Percentiles rank a stretch among this genome's conserved stretches.
Evolutionary conservation across 1,140 invertebrate genomes (phyloP).

Genomic region (Araneus ventricosus): DNA sequence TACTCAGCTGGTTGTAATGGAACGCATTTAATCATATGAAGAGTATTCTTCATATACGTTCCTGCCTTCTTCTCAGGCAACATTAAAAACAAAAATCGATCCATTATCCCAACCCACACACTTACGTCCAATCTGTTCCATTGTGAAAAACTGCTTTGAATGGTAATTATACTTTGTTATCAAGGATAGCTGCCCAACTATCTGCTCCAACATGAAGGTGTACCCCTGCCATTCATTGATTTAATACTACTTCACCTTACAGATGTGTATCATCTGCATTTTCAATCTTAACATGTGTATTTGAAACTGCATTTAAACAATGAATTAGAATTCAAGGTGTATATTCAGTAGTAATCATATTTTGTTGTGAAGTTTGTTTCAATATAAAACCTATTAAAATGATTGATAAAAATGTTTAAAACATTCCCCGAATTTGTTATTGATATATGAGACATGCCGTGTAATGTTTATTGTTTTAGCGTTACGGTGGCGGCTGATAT

Average conservation of each 20-base stretch:
- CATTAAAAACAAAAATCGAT: no score
- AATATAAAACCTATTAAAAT: no score
- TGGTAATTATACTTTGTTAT: background rate
- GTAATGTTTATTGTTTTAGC: background rate
- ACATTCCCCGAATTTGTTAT: background rate
- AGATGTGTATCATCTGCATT: background rate
- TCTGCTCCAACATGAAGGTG: background rate
- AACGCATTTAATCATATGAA: no score
- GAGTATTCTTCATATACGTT: no score
- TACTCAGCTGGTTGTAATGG: no score
- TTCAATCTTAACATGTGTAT: background rate
- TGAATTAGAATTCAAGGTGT: no score
- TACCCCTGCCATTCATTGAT: background rate
- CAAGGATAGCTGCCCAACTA: background rate
- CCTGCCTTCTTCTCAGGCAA: no score
- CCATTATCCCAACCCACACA: background rate
- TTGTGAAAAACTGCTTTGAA: constrained; percentile 1
- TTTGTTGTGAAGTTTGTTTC: no score
- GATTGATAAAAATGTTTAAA: no score
- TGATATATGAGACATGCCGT: background rate
- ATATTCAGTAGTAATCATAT: no score
- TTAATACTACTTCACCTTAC: background rate
- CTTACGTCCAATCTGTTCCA: background rate
- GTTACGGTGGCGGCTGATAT: background rate
- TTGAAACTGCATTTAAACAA: no score